Conservation (phyloP, 2,888 invertebrate genomes). For the Hermodice carunculata region DNA sequence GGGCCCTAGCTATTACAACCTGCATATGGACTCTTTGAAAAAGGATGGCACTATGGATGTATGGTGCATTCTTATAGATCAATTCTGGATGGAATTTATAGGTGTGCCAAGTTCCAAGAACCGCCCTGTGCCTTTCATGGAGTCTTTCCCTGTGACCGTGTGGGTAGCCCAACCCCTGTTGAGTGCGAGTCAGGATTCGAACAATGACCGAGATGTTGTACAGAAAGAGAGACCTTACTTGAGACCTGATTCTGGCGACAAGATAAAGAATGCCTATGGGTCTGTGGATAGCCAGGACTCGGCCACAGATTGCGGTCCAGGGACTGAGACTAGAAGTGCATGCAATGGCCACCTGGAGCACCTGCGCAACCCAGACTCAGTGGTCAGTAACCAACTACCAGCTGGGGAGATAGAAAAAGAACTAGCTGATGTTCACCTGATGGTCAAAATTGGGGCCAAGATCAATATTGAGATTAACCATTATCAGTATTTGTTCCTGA, state of each 20-base stretch:
- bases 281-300: too few species aligned
- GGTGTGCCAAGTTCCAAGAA: slow-evolving; percentile 79
- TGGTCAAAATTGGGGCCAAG: slow-evolving; percentile 86
- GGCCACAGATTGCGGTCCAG: too few species aligned
- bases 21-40: slow-evolving; percentile 48
- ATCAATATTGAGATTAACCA: slow-evolving; percentile 93
- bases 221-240: too few species aligned
- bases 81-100: slow-evolving; percentile 93
- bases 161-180: slow-evolving; percentile 77
- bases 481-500: slow-evolving; percentile 90
- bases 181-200: too few species aligned
- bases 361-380: too few species aligned
- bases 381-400: too few species aligned
- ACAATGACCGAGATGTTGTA: too few species aligned
- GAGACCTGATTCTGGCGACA: too few species aligned
- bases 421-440: slow-evolving; percentile 77
- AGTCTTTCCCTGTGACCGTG: slow-evolving; percentile 77
- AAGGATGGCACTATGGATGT: slow-evolving; percentile 78
- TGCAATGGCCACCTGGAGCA: too few species aligned
- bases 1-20: slow-evolving; percentile 13
- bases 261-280: too few species aligned
- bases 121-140: slow-evolving; percentile 70
- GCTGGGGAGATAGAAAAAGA: too few species aligned
- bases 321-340: too few species aligned
- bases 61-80: slow-evolving; percentile 89